Evolutionary conservation across 2,113 vertebrate species (phyloP).

Genomic region (Zosterops lateralis): DNA sequence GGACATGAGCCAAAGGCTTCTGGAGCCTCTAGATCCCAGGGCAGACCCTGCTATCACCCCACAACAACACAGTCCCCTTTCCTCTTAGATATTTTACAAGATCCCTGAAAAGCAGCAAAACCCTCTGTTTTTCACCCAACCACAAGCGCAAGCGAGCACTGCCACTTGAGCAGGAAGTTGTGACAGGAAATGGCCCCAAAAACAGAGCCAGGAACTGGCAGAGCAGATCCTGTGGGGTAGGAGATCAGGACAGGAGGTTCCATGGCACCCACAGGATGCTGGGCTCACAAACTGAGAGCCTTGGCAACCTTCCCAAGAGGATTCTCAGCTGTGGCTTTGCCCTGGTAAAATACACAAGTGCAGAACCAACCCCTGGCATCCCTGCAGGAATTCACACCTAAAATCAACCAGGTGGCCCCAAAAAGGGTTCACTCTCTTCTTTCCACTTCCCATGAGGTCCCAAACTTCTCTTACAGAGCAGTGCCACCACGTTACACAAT

Average conservation of each 20-base stretch:
- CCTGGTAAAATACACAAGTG: accelerated
- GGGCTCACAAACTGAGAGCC: neutral
- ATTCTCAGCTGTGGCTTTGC: neutral
- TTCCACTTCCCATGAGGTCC: accelerated
- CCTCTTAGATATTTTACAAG: accelerated
- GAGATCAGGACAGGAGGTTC: neutral
- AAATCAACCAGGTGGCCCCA: neutral
- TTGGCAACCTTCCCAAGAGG: accelerated
- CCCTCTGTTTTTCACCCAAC: accelerated
- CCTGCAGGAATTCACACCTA: accelerated
- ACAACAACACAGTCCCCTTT: accelerated
- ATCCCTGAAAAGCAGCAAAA: neutral
- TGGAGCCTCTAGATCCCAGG: neutral
- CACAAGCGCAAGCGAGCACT: accelerated
- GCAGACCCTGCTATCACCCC: accelerated
- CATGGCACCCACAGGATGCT: neutral
- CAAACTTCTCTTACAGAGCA: neutral
- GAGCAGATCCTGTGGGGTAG: neutral
- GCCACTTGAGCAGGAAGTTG: neutral
- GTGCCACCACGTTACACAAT: accelerated
- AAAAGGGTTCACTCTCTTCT: neutral
- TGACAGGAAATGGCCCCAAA: neutral
- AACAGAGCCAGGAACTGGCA: constrained; percentile 23
- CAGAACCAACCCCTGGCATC: accelerated
- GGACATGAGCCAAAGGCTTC: neutral